Evolutionary conservation across 1,140 invertebrate species (phyloP), one percentile per base, ranked within the genome.

Genomic region (Drosophila nikananu): DNA sequence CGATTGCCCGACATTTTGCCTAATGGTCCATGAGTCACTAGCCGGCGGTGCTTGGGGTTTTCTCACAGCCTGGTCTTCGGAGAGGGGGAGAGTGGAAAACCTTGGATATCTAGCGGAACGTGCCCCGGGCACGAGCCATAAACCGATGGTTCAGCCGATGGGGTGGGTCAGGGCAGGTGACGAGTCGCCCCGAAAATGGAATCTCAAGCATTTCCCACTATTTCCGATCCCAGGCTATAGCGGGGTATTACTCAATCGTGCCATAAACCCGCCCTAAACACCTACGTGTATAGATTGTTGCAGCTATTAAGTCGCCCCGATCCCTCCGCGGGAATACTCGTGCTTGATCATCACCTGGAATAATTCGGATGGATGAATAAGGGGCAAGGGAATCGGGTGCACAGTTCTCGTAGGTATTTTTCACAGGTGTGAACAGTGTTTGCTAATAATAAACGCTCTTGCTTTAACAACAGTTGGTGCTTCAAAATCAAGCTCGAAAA

Each of bases 1-100:
- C 67, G 19, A 72, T 27, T 73, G 52, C 54, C 46, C 70, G 55
- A 61, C 35, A 42, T 60, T 73, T 59, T 27, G 66, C 54, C 30
- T 42, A 49, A 51, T 37, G 44, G 37, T 60, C 46, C 54, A 73
- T 73, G 70, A 73, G 54, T 73, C 70, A 73, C 67, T n/a, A 17
- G 23, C 21, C 46, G 19, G 35, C 27, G 67, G 65, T 32, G 30
- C 17, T 71, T 52, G 62, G 67, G 67, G 48, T 70, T 70, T 70
- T 70, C 67, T 70, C 46, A 25, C 27, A 52, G 46, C 23, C 9
- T 25, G n/a, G 13, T 19, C 21, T 23, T 10, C n/a, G 10, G 5
- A 12, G 32, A 10, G 30, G 15, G 46, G 9, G 25, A 25, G 62
- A 70, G 35, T 35, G 37, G n/a, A 44, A 67, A 46, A 37, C 58